A percentile compares a stretch with the other conserved stretches of the same genome.
Conservation (phyloP, 2,797 vertebrate genomes). For the Nannoperca australis region DNA sequence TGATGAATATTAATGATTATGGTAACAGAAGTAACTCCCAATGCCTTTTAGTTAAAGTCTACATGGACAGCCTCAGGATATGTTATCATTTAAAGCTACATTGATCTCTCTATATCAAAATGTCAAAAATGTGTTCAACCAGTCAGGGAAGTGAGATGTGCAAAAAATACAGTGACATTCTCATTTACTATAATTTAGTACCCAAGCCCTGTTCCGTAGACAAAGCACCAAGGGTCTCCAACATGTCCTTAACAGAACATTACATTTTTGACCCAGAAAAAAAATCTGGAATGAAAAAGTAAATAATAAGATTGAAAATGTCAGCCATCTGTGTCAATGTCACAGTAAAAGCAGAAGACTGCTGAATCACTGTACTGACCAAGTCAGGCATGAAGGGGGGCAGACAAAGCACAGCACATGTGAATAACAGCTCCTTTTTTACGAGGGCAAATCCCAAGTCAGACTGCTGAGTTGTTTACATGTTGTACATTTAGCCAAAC, state of each 20-base stretch:
- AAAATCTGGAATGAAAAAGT: neutral
- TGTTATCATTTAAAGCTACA: neutral
- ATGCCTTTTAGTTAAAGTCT: neutral
- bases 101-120: neutral
- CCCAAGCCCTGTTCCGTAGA: too few species aligned
- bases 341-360: neutral
- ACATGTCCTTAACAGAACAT: neutral
- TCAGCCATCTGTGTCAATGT: neutral
- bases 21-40: neutral
- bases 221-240: neutral
- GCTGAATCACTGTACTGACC: constrained; percentile 18
- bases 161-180: neutral
- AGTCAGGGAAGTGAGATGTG: too few species aligned
- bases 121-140: neutral
- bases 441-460: constrained; percentile 40
- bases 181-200: neutral
- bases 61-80: neutral
- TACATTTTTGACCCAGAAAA: neutral
- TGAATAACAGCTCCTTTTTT: constrained; percentile 19
- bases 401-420: constrained; percentile 18
- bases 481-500: constrained; percentile 48
- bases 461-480: constrained; percentile 56
- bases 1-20: constrained; percentile 10
- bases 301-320: neutral
- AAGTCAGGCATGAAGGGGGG: constrained; percentile 15